Evolutionary conservation across 2,888 invertebrate genomes (phyloP).

Genomic region (Tetheella fluctuosa): DNA sequence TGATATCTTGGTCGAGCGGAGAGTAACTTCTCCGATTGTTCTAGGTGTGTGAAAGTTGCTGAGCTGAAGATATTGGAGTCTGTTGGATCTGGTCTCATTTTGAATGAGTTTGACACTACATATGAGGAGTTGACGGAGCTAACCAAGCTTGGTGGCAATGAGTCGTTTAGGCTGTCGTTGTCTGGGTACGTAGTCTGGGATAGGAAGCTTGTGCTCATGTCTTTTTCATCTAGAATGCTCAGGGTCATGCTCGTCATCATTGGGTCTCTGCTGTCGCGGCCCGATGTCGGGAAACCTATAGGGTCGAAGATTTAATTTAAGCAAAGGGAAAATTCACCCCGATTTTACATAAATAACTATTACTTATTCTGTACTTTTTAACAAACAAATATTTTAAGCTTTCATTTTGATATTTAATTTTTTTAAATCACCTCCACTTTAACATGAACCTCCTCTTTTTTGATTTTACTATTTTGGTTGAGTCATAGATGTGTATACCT

Average conservation of each 20-base stretch:
- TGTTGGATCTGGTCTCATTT: conserved; percentile 51
- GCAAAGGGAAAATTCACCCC: too few species aligned
- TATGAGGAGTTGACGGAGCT: conserved; percentile 78
- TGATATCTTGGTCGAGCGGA: conserved; percentile 66
- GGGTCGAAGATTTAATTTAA: conserved; percentile 2
- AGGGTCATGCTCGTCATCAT: conserved; percentile 81
- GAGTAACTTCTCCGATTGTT: conserved; percentile 71
- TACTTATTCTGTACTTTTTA: too few species aligned
- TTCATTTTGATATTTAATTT: too few species aligned
- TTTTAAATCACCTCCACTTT: too few species aligned
- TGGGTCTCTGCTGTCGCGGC: conserved; percentile 74
- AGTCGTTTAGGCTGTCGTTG: conserved; percentile 76
- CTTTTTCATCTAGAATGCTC: conserved; percentile 79
- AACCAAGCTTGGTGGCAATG: conserved; percentile 74
- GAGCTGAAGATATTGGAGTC: conserved; percentile 76
- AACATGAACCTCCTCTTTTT: too few species aligned
- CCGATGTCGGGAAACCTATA: conserved; percentile 62
- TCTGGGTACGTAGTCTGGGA: conserved; percentile 79
- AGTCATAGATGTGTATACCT: too few species aligned
- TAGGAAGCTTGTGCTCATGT: conserved; percentile 81
- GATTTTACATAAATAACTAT: too few species aligned
- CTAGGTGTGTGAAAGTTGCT: conserved; percentile 74
- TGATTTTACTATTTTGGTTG: too few species aligned
- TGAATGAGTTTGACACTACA: conserved; percentile 63
- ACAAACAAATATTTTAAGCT: too few species aligned